Evolutionary conservation across 2,797 vertebrate species (phyloP).

Genomic region (Bufotes viridis): DNA sequence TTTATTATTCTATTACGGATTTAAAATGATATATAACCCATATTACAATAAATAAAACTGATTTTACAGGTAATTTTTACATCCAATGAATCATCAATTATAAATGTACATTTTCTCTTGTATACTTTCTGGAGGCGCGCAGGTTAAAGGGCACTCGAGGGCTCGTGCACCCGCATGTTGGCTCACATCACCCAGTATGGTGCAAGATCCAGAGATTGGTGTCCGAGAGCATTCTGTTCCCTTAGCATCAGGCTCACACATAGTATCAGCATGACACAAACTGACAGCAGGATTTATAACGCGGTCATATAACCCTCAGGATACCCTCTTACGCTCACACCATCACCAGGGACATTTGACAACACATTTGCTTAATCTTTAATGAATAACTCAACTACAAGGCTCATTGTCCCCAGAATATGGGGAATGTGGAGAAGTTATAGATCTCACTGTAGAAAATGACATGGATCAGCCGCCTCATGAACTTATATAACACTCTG

Average conservation of each 20-base stretch:
- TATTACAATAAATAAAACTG: no score
- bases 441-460: no score
- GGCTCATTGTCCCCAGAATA: neutral
- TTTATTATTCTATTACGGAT: no score
- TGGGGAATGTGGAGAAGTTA: neutral
- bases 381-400: neutral
- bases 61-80: no score
- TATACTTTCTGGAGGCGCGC: neutral
- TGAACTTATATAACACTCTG: neutral
- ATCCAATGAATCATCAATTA: neutral
- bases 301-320: conserved; percentile 32
- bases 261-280: conserved; percentile 47
- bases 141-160: conserved; percentile 10
- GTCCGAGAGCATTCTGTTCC: conserved; percentile 45
- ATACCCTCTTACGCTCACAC: conserved; percentile 25
- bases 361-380: neutral
- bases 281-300: conserved; percentile 50
- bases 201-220: conserved; percentile 44
- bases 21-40: no score
- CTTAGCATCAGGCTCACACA: neutral
- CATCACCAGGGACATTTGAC: conserved; percentile 34
- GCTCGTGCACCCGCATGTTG: neutral
- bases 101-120: no score
- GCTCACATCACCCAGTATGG: neutral
- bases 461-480: no score